These are phyloP conservation scores for Tromatobia lineatoria DNA, from an alignment of 2,888 invertebrate species.

Conservation along the genomic window DNA sequence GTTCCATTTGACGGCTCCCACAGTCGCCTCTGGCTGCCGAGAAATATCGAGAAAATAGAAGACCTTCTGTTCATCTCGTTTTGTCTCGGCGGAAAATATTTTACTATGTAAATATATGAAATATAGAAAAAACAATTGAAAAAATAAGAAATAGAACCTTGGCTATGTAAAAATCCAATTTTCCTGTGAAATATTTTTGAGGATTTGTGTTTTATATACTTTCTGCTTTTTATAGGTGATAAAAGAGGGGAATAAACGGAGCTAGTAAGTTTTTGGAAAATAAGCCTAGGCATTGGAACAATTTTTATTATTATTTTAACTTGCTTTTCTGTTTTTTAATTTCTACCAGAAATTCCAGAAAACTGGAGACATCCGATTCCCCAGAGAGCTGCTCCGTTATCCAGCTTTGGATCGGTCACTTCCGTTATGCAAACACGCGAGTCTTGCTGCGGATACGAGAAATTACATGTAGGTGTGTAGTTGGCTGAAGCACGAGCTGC, in stretches of 20 bases:
- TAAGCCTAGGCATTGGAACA: not conserved
- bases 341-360: slow-evolving; percentile 38
- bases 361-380: slow-evolving; percentile 70
- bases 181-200: not conserved
- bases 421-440: slow-evolving; percentile 75
- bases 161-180: not conserved
- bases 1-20: slow-evolving; percentile 50
- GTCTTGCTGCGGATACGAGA: slow-evolving; percentile 51
- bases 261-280: slow-evolving; percentile 36
- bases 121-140: not conserved
- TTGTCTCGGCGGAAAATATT: not conserved
- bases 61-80: slow-evolving; percentile 34
- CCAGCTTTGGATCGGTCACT: slow-evolving; percentile 72
- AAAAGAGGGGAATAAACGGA: not conserved
- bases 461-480: slow-evolving; percentile 57
- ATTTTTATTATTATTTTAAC: slow-evolving; percentile 7
- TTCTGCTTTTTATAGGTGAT: slow-evolving; percentile 18
- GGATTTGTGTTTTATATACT: not conserved
- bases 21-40: not conserved
- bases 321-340: not conserved
- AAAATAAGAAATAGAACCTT: no score
- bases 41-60: slow-evolving; percentile 51
- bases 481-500: slow-evolving; percentile 21
- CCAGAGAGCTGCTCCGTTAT: slow-evolving; percentile 65
- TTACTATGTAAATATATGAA: not conserved